Evolutionary conservation across 2,797 vertebrate genomes (phyloP), one percentile per base, ranked within the genome.

Genomic region (Pitangus sulphuratus): DNA sequence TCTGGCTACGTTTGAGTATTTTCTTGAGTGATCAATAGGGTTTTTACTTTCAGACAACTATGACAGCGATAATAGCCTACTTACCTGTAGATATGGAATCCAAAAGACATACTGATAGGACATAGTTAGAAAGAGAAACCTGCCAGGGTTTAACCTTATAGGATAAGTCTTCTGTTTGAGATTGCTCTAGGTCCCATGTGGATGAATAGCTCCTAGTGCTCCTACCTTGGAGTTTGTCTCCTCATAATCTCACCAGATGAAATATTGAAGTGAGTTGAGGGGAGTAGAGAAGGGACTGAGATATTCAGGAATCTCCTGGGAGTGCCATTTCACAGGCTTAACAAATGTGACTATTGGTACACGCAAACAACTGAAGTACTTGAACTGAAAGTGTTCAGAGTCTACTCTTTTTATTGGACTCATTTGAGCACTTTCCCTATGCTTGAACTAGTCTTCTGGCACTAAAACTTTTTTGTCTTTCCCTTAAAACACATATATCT

Each of bases 101-200:
- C 2, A 2, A 81, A 81, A 58, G 25, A 65, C 15, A 7, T 53
- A 3, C 24, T 37, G 14, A 33, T 18, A 35, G 19, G 15, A 47
- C 5, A 24, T 31, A 6, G 10, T 54, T 42, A 53, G 31, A 79
- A 11, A 65, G 33, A 60, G 22, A 48, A 56, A 69, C 58, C 22
- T 82, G 8, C 9, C 37, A 51, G 11, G 53, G 14, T 18, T 19
- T 18, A 44, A 42, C 42, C 9, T 15, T 64, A 37, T 18, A 71
- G 9, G 18, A 48, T 51, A 7, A 86, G 4, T 44, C 3, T 84
- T 9, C 13, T 31, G 6, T 70, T 72, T 13, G 37, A 42, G 15
- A 35, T 39, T 77, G 5, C 4, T 8, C 17, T 62, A 60, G 6
- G 9, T 25, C 16, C 15, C 7, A 7, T 0, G 3, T 1, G 4